Conservation (phyloP, 2,888 invertebrate species). For the Eurytoma californica region DNA sequence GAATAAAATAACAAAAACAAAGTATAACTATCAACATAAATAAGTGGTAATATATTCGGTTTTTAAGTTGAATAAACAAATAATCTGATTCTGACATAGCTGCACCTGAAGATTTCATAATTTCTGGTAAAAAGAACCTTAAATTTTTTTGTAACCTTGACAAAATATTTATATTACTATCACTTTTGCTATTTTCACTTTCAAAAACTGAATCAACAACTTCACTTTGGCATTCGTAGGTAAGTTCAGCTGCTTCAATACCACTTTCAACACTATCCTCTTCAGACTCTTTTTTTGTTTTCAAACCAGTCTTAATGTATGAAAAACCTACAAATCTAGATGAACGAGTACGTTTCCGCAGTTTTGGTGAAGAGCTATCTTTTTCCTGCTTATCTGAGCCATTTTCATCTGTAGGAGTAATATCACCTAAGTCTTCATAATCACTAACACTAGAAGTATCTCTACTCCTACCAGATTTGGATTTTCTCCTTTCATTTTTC, state of each 20-base stretch:
- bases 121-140: constrained; percentile 45
- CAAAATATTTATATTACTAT: constrained; percentile 19
- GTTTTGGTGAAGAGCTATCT: constrained; percentile 57
- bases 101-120: constrained; percentile 31
- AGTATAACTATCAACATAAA: constrained; percentile 59
- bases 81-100: constrained; percentile 50
- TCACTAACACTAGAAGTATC: constrained; percentile 83
- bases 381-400: constrained; percentile 64
- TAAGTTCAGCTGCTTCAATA: constrained; percentile 73
- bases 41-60: constrained; percentile 62
- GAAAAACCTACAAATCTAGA: constrained; percentile 75
- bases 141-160: constrained; percentile 48
- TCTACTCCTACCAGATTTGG: constrained; percentile 76
- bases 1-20: constrained; percentile 62
- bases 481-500: constrained; percentile 78
- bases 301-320: constrained; percentile 70
- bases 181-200: constrained; percentile 37
- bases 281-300: constrained; percentile 64
- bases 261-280: constrained; percentile 72
- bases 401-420: constrained; percentile 67
- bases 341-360: constrained; percentile 60
- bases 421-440: constrained; percentile 77
- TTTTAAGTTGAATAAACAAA: constrained; percentile 61
- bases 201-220: constrained; percentile 27
- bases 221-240: constrained; percentile 63